A percentile compares a stretch with the other conserved stretches of the same genome.
Conservation (phyloP, 2,113 vertebrate genomes). For the Neopipo cinnamomea region DNA sequence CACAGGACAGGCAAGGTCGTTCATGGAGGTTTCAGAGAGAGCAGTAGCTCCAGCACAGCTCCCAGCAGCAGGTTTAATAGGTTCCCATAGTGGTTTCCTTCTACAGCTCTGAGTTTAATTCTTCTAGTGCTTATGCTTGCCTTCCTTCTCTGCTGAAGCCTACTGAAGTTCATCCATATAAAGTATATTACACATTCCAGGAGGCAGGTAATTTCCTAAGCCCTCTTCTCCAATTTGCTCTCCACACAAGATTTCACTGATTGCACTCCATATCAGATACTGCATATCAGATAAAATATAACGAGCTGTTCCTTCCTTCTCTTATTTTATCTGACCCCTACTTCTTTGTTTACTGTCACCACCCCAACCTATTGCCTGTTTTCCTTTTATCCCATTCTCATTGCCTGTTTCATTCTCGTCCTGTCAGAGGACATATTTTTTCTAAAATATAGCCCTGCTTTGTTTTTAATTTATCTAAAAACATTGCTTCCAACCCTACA, state of each 20-base stretch:
- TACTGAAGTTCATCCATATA: neutral
- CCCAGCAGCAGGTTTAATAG: neutral
- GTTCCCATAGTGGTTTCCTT: neutral
- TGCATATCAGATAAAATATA: neutral
- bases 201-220: neutral
- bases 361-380: neutral
- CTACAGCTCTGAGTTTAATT: neutral
- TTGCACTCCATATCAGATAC: neutral
- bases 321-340: neutral
- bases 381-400: neutral
- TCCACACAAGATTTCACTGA: neutral
- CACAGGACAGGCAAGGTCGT: too few species aligned
- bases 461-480: neutral
- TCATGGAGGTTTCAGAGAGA: neutral
- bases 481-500: neutral
- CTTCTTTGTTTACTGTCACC: neutral
- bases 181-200: neutral
- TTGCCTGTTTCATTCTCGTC: neutral
- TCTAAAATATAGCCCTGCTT: neutral
- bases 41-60: neutral
- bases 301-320: neutral
- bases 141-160: neutral
- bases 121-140: neutral
- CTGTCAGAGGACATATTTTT: neutral
- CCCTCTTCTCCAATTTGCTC: neutral